A percentile compares a stretch with the other conserved stretches of the same genome.
Conservation (phyloP, 2,113 vertebrate species). For the Toxotes jaculatrix region DNA sequence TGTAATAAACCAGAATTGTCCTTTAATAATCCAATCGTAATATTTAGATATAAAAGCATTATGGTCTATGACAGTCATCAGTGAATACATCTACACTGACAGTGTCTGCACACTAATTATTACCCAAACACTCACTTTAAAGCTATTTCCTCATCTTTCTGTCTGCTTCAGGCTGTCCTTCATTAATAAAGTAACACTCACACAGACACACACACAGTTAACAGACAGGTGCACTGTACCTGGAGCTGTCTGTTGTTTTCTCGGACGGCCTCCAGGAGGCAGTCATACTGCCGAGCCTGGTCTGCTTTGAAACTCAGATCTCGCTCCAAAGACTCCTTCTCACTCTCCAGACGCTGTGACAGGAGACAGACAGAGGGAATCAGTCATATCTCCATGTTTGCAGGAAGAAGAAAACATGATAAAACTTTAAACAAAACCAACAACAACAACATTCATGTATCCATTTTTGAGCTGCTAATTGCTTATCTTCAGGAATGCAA, state of each 20-base stretch:
- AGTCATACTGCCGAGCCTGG: constrained; percentile 92
- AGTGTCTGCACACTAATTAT: too few species aligned
- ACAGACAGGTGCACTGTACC: constrained; percentile 76
- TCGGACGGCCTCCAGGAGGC: constrained; percentile 88
- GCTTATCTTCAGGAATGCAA: neutral
- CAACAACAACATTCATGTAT: neutral
- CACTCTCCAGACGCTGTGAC: constrained; percentile 87
- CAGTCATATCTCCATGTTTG: neutral
- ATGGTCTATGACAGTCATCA: too few species aligned
- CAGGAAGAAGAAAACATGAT: neutral
- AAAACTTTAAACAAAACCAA: neutral
- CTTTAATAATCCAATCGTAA: too few species aligned
- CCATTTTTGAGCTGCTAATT: neutral
- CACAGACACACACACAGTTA: neutral
- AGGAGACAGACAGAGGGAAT: neutral
- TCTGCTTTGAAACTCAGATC: constrained; percentile 91
- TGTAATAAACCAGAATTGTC: too few species aligned
- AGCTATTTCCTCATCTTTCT: too few species aligned
- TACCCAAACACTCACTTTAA: too few species aligned
- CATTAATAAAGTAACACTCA: neutral
- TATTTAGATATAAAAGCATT: too few species aligned
- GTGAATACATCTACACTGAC: too few species aligned
- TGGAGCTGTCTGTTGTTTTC: constrained; percentile 94
- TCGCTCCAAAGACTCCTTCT: constrained; percentile 89
- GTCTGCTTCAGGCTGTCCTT: too few species aligned